Evolutionary conservation across 2,113 vertebrate genomes (phyloP), one percentile per base, ranked within the genome.

Genomic region (Laticauda laticaudata): DNA sequence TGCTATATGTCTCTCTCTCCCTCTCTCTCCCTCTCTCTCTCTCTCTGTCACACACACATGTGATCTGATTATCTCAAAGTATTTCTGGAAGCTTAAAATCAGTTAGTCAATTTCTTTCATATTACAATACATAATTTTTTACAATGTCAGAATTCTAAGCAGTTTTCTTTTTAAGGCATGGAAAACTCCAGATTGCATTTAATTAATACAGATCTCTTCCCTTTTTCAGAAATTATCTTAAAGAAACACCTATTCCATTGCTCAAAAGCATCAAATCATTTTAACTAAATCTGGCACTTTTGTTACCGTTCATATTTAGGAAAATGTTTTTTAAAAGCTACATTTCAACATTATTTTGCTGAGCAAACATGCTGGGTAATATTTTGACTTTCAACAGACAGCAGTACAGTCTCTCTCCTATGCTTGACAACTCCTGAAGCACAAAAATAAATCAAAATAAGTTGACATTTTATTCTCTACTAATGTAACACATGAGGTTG

Each of bases 251-350:
- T 8, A 34, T 94, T 93, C 92, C 61, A 5, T 92, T 61, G 2
- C 34, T 92, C 92, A 85, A 56, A 93, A 92, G 51, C 93, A 69
- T 95, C 93, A 93, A 26, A 86, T 14, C 18, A 14, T 93, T 96
- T 97, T 90, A 94, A 94, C 90, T 93, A 29, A 61, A 64, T 87
- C 81, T 92, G 93, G 87, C 23, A 90, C 90, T 21, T 93, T 96
- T 95, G 95, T 93, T 8, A 90, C 87, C 75, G 39, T 93, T 94
- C 53, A 92, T 75, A 88, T 86, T 92, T 86, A 89, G 75, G 81
- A 0, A 0, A 39, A 86, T 55, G 55, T 57, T 64, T 88, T 1
- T 61, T 85, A 90, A 5, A 88, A 92, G n/a, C n/a, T 21, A 39
- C 89, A 95, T 91, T 55, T 93, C 88, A 29, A 94, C 2, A 54